Base-by-base conservation (phyloP, 2,888 invertebrate species). In the Campopleginae sp. region DNA sequence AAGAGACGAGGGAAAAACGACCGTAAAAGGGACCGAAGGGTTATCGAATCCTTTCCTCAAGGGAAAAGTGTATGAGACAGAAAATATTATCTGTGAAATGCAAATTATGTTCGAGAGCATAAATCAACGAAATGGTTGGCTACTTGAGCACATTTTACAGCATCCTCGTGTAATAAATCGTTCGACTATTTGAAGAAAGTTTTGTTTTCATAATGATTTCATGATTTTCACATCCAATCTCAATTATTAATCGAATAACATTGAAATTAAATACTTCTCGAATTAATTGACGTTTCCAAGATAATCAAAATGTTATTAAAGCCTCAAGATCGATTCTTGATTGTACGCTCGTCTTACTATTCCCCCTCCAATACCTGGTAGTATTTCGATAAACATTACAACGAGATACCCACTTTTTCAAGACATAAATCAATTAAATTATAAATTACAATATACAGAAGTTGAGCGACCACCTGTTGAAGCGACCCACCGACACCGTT, bases 381-480 rank as follows among this genome's bases (percentile, higher is more conserved):
- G 72, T 72, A 70, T 82, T 86, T 82, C 66, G 54, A 27, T 33
- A 44, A 46, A 70, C 61, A 75, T 71, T 68, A 82, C 80, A 12
- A 27, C 70, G 72, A 46, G 72, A 80, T 78, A 23, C 38, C 83
- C 80, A 86, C 83, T 87, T 82, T 72, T 80, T 86, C 68, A 76
- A 80, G 82, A 89, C 90, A 91, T 91, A 92, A 92, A 92, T 93
- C 92, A 93, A 93, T 93, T 92, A 91, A 92, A 92, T 92, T 92
- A 93, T 93, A 92, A 92, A 93, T 93, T 92, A 91, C 92, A 91
- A 92, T 92, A 92, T 91, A 92, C 91, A 92, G 91, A 91, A 92
- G 91, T 91, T 91, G 89, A 90, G 92, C 93, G 91, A 91, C 93
- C 93, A 93, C 93, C 93, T 93, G 93, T 93, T 93, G 93, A 92